Percentiles rank a stretch among this genome's conserved stretches.
Conservation (phyloP, 2,888 invertebrate species). For the Stenotaenia linearis region DNA sequence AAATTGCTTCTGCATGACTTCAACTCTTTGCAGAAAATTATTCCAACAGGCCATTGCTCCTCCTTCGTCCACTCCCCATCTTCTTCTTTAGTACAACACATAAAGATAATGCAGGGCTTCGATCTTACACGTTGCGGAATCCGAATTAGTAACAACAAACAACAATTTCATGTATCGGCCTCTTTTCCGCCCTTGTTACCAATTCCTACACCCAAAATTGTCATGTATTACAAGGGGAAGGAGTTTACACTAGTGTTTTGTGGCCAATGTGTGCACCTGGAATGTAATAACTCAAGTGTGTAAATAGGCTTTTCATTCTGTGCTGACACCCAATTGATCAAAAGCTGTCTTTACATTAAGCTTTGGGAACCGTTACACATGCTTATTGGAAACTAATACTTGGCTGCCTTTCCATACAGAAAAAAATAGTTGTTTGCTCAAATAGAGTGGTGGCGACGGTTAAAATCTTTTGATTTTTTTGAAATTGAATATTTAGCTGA, state of each 20-base stretch:
- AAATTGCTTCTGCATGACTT: background rate
- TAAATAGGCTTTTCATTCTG: constrained; percentile 32
- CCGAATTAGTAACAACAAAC: background rate
- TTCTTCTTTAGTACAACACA: background rate
- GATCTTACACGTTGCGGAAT: background rate
- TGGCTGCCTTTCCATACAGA: background rate
- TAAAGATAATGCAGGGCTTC: background rate
- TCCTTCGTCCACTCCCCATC: background rate
- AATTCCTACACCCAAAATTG: too few relatives aligned
- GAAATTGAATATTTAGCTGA: too few relatives aligned
- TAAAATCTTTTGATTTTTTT: too few relatives aligned
- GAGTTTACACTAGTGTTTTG: background rate
- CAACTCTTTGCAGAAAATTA: background rate
- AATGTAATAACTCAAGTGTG: constrained; percentile 31
- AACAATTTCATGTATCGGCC: background rate
- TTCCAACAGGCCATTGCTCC: background rate
- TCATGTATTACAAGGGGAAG: too few relatives aligned
- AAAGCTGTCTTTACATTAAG: constrained; percentile 31
- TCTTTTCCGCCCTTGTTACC: background rate
- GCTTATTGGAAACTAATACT: constrained; percentile 33
- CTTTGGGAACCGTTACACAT: constrained; percentile 32
- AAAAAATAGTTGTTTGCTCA: too few relatives aligned
- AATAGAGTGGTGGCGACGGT: too few relatives aligned
- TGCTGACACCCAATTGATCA: constrained; percentile 31
- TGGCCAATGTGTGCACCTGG: constrained; percentile 5